Evolutionary conservation across 2,888 invertebrate species (phyloP), one percentile per base, ranked within the genome.

Genomic region (Tachina fera): DNA sequence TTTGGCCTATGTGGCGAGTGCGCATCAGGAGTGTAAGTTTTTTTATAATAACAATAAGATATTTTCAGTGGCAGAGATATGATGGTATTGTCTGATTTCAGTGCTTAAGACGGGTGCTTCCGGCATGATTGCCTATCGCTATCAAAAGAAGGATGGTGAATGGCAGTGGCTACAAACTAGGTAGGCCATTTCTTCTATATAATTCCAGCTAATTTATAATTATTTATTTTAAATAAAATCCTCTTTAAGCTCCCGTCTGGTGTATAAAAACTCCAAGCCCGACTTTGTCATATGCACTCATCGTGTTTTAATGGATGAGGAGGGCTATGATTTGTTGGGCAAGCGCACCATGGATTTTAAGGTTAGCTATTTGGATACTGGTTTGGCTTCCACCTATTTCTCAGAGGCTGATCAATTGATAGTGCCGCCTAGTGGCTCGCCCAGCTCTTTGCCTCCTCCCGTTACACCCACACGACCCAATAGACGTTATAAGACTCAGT

Each of bases 311-410:
- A 99, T 99, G 99, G 99, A 99, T 92, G 99, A 99, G 93, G 99
- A 99, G 94, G 99, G 99, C 13, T 95, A 98, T 87, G 99, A 99
- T 93, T 94, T 99, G 85, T 94, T 99, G 68, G 99, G 99, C 49
- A 99, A 99, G 93, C 95, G 99, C 88, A 99, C 99, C 9, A 98
- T 98, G 97, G 99, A 99, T 93, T 99, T 99, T 93, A 99, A 99
- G 95, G 98, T 93, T 3, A 98, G 98, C 92, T 99, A 99, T 93
- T 94, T 99, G 90, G 98, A 98, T 92, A 98, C 98, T 0, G 98
- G 98, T 16, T 94, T 98, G 87, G 97, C 97, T 16, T 98, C 97
- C 90, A 96, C 96, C 78, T 98, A 98, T 93, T 97, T 98, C 93
- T 96, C 97, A 9, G 98, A 98, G 90, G 95, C 95, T 61, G 97